Percentiles rank a stretch among this genome's conserved stretches.
These are phyloP conservation scores for Rhabditoides inermis DNA, from an alignment of 2,888 invertebrate genomes.

Conservation along the genomic window DNA sequence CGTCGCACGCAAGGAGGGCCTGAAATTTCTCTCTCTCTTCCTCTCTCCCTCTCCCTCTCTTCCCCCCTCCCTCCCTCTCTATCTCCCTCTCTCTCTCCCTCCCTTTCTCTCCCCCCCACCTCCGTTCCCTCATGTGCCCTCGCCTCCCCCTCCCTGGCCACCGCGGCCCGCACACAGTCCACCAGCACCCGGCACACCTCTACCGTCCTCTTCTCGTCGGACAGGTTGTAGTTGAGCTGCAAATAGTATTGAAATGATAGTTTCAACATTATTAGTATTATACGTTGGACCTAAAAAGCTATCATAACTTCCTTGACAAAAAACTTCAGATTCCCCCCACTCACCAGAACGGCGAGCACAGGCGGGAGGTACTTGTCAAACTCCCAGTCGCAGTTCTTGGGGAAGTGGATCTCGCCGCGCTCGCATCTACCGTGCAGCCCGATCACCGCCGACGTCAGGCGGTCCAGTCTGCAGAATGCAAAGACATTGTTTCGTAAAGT, in stretches of 20 bases:
- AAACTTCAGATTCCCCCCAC: too few relatives aligned
- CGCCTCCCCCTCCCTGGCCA: too few relatives aligned
- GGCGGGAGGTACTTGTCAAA: slow-evolving; percentile 24
- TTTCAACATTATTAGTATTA: too few relatives aligned
- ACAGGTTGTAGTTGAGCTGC: neutral
- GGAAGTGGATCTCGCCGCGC: neutral
- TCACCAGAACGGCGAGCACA: slow-evolving; percentile 17
- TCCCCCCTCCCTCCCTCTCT: neutral
- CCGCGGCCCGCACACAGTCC: too few relatives aligned
- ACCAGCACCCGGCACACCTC: slow-evolving; percentile 7
- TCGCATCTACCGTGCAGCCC: slow-evolving; percentile 4
- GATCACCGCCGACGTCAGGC: slow-evolving; percentile 12
- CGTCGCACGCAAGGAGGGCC: slow-evolving; percentile 26
- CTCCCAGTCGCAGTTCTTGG: slow-evolving; percentile 3
- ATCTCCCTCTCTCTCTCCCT: neutral
- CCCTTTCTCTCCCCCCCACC: too few relatives aligned
- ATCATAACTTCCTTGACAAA: too few relatives aligned
- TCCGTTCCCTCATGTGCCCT: too few relatives aligned
- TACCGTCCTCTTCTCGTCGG: neutral
- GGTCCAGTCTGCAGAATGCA: slow-evolving; percentile 12
- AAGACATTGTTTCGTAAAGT: slow-evolving; percentile 15
- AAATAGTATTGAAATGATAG: too few relatives aligned
- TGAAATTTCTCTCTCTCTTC: neutral
- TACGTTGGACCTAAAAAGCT: too few relatives aligned
- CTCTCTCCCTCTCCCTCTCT: neutral